Base-by-base conservation (phyloP, 2,888 invertebrate genomes). In the Calephelis perditalis region DNA sequence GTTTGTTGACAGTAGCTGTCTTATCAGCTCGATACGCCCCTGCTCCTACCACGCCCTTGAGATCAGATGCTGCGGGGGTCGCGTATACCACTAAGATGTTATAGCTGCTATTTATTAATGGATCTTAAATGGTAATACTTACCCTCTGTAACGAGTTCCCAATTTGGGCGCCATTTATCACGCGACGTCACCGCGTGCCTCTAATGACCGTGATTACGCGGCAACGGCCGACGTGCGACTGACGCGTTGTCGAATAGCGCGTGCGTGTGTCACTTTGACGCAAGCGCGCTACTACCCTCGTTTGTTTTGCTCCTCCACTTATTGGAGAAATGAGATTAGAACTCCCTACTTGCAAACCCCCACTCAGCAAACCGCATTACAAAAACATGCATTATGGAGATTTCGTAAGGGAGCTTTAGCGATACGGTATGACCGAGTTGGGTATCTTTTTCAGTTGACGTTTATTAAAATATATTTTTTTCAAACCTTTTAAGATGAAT, bases 1-100 rank as follows among this genome's bases (percentile, higher is more conserved):
- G 84, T 87, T 88, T 88, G 86, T 87, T 88, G 89, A 89, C 85
- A 86, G 81, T 79, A 73, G 76, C 79, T 78, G 82, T 78, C 77
- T 86, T 86, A 86, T 88, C 88, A 87, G 75, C 79, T 79, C 82
- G 79, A 79, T 75, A 76, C 74, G 73, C 75, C 83, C 72, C 77
- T 70, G 63, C 71, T 78, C 68, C 75, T 75, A 86, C 87, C 89
- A 88, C 88, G 89, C 89, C 89, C 89, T 79, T 80, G 64, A 67
- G 72, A 63, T 64, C 70, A 76, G 81, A 82, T 78, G 82, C 82
- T 84, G 82, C 75, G 76, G 80, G 81, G 78, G 82, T 77, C 81
- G 73, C 56, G 57, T 43, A 44, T 63, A 8, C 35, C 15, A 35
- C 12, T 52, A 26, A 54, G 55, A 57, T 57, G 56, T 54, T 40